Base-by-base conservation (phyloP, 2,888 invertebrate genomes). In the Suillia variegata region DNA sequence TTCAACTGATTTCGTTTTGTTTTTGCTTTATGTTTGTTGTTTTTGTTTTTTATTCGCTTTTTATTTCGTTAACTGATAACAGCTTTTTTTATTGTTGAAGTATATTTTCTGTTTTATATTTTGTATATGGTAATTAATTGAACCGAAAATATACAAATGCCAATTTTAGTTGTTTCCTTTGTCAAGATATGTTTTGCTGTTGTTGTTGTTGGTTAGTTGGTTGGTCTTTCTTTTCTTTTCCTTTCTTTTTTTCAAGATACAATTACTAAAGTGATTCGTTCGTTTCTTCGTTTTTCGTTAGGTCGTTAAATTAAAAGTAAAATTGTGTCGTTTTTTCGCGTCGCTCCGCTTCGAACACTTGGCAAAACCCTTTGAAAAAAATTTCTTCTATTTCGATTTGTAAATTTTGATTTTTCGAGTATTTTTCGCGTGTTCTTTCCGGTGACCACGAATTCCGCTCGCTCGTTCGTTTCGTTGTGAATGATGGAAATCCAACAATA, bases 381-480 rank as follows among this genome's bases (percentile, higher is more conserved):
- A 31, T 31, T 31, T 12, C 31, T 31, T 31, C 31, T 31, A 12
- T 31, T 31, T 31, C 12, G 31, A n/a, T n/a, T n/a, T n/a, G n/a
- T n/a, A n/a, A n/a, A n/a, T n/a, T n/a, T n/a, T n/a, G n/a, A n/a
- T n/a, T n/a, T n/a, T n/a, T n/a, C n/a, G n/a, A n/a, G n/a, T n/a
- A 38, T 38, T 38, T 62, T 61, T 53, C 31, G 22, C 49, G 20
- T 57, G 51, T 62, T 49, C 47, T 53, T 55, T 42, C 56, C 59
- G 56, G 45, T 13, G 45, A 17, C 18, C 38, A n/a, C 4, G 4
- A 13, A 61, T 64, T 57, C 69, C 70, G 69, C 67, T 68, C 75
- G 77, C 69, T 73, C 76, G 75, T 78, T 78, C 76, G 74, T 74
- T 78, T 78, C 78, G 78, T 78, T 78, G 70, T 66, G 69, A 69